These are phyloP conservation scores for Zoanthus sansibaricus DNA, from an alignment of 92 coral and sea anemone genomes.

Conservation along the genomic window DNA sequence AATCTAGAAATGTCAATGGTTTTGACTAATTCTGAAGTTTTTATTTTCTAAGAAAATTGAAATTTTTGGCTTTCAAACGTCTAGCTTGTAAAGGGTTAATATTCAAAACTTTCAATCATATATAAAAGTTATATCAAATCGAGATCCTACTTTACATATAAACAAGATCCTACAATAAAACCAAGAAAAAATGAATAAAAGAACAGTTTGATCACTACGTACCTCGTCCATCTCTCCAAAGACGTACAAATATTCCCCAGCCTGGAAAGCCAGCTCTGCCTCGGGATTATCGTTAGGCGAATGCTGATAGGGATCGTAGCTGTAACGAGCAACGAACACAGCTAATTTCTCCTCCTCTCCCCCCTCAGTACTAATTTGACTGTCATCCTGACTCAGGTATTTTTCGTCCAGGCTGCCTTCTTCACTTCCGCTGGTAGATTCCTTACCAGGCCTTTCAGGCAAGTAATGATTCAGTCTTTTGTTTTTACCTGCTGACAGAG, in stretches of 20 bases:
- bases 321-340: constrained; percentile 91
- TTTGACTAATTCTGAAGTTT: too few relatives aligned
- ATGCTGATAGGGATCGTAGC: constrained; percentile 91
- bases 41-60: too few relatives aligned
- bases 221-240: constrained; percentile 98
- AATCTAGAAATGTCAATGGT: too few relatives aligned
- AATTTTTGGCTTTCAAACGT: too few relatives aligned
- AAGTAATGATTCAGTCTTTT: constrained; percentile 22
- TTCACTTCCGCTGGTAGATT: constrained; percentile 29
- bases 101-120: too few relatives aligned
- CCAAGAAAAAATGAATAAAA: too few relatives aligned
- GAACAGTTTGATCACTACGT: constrained; percentile 4
- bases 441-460: constrained; percentile 15
- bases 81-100: too few relatives aligned
- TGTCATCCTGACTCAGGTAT: constrained; percentile 54
- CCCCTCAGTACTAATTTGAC: constrained; percentile 4
- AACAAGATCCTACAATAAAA: too few relatives aligned
- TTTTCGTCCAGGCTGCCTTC: constrained; percentile 52
- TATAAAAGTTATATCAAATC: too few relatives aligned
- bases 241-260: constrained; percentile 96
- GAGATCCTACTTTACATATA: too few relatives aligned
- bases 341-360: constrained; percentile 83
- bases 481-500: background rate
- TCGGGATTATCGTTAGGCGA: constrained; percentile 97
- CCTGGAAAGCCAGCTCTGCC: constrained; percentile 97